Base-by-base conservation (phyloP, 1,140 invertebrate genomes). In the Drosophila saltans region DNA sequence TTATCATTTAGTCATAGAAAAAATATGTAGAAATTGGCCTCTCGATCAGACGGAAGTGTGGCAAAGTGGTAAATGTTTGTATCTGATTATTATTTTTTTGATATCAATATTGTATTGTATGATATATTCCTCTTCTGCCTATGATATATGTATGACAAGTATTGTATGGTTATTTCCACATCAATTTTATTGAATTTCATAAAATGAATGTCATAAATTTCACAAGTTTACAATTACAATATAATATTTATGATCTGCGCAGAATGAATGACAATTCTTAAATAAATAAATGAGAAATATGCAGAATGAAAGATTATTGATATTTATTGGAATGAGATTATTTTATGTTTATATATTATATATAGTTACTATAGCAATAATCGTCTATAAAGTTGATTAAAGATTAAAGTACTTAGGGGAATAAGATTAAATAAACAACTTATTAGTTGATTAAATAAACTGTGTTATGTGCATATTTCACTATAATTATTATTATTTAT, bases 1-100 rank as follows among this genome's bases (percentile, higher is more conserved):
- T 85, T 88, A 85, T 85, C 82, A 85, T 85, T 76, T 82, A 71
- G 75, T 62, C 43, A 52, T 58, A 16, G 58, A 69, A 66, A 56
- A 24, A 26, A 9, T 26, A 4, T 8, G 16, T 11, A 39, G 16
- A 59, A 52, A 52, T 52, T 59, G 16, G 57, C 57, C 57, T 59
- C 57, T 39, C 57, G 33, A 59, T 26, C 57, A 59, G 16, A 39
- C 8, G 57, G 36, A 59, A 59, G 36, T 59, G 63, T 62, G 64
- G 64, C 57, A 61, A 67, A 75, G 45, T 52, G 45, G 45, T 52
- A 52, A 52, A 52, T 72, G 63, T 55, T 59, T 68, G 33, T 56
- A 41, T 40, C 41, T 30, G 65, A 55, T 43, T 24, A 48, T 48
- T 16, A 16, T 16, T 16, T 16, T 16, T 26, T 52, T 26, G 8